Evolutionary conservation across 1,140 invertebrate species (phyloP), one percentile per base, ranked within the genome.

Genomic region (Drosophila yakuba): DNA sequence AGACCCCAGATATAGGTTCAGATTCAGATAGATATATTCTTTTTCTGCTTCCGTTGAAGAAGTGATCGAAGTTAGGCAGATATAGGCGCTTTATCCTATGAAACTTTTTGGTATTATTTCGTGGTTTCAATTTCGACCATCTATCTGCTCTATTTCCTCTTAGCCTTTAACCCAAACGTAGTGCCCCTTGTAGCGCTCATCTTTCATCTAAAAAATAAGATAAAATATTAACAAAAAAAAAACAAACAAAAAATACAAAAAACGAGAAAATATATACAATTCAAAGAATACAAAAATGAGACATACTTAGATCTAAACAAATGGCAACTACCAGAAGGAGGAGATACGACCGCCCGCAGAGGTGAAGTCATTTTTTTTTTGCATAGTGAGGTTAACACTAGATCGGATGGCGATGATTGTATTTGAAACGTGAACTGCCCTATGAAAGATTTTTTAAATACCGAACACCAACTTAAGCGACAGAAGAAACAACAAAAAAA

Each of bases 361-460:
- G n/a, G 14, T 25, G 43, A 39, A 47, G 38, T 60, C 25, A 48
- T 55, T 68, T 75, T 61, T 69, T 71, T 77, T 76, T 68, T 51
- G 56, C 50, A 44, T 45, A 51, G 41, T 69, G 45, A 67, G 77
- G 50, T 45, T 52, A 60, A 64, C 58, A 62, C 51, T 64, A 44
- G 63, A 67, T 66, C 67, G 63, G 52, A 52, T 51, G 63, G 66
- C 74, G 32, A 61, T 28, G 68, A 80, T 85, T 85, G 78, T 57
- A 62, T 71, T 62, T 74, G 82, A 85, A 86, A 86, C 82, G 69
- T 75, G 82, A 86, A 86, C 83, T 86, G 83, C 83, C 81, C 83
- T 80, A 79, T 73, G 79, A 86, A 75, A 83, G 83, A 88, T 86
- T 86, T 86, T 86, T 57, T 64, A 63, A 56, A 57, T 66, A 60